Evolutionary conservation across 1,140 invertebrate species (phyloP).

Genomic region (Drosophila pectinifera): DNA sequence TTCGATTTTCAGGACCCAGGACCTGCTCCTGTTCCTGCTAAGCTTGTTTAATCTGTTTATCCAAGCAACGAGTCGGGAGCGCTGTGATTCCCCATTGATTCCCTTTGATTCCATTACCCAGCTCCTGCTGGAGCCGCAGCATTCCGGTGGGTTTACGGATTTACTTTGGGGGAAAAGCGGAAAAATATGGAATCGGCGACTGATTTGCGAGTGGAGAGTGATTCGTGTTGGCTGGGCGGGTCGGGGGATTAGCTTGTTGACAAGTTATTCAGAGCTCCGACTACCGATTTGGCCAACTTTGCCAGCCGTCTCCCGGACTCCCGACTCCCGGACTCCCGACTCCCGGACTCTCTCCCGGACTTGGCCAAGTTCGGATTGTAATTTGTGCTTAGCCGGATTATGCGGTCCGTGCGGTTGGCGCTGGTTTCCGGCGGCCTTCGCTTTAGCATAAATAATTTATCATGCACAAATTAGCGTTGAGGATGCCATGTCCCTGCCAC

Average conservation of each 20-base stretch:
- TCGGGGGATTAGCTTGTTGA: conserved; percentile 50
- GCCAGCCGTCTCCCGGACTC: no score
- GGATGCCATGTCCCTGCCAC: conserved; percentile 61
- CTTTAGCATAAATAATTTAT: conserved; percentile 84
- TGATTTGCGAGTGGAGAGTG: conserved; percentile 47
- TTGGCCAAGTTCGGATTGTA: conserved; percentile 53
- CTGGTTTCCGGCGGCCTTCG: conserved; percentile 49
- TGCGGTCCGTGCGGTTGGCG: conserved; percentile 30
- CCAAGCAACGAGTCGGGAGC: conserved; percentile 36
- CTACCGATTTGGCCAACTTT: neutral
- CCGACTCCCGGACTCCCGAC: no score
- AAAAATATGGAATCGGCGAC: conserved; percentile 39
- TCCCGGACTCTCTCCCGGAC: no score
- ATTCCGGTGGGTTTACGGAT: conserved; percentile 24
- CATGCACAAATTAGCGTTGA: conserved; percentile 80
- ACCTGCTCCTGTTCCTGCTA: neutral
- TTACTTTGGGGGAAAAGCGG: neutral
- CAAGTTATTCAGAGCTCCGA: conserved; percentile 45
- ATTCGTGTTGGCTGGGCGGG: conserved; percentile 43
- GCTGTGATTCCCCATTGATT: conserved; percentile 46
- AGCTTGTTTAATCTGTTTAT: conserved; percentile 51
- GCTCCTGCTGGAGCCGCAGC: conserved; percentile 5
- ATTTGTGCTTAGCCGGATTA: conserved; percentile 59
- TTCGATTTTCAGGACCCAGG: neutral
- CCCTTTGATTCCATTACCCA: conserved; percentile 39